Percentiles rank a stretch among this genome's conserved stretches.
These are phyloP conservation scores for Pipistrellus nathusii DNA, from an alignment of 2,797 vertebrate genomes.

Conservation along the genomic window DNA sequence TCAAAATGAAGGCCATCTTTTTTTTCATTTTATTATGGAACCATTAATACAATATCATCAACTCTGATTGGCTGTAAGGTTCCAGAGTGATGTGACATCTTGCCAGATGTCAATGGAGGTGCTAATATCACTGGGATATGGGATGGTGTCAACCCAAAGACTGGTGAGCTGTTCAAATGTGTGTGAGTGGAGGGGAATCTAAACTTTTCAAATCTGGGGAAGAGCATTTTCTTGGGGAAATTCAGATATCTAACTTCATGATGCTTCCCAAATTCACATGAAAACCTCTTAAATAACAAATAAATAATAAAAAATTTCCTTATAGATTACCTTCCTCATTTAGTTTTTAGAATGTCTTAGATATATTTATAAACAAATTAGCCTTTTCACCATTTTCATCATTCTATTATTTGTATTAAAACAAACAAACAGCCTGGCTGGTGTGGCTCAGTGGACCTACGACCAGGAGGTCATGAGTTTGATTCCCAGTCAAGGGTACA, in stretches of 20 bases:
- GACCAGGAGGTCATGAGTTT: no score
- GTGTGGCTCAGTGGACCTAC: no score
- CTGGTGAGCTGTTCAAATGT: slow-evolving; percentile 66
- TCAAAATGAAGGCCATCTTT: slow-evolving; percentile 89
- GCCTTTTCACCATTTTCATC: background rate
- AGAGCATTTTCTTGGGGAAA: background rate
- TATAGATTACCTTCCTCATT: background rate
- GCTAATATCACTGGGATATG: slow-evolving; percentile 58
- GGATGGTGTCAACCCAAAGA: slow-evolving; percentile 44
- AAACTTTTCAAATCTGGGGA: background rate
- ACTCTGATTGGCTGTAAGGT: slow-evolving; percentile 86
- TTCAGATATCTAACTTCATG: background rate
- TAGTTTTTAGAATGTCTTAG: slow-evolving; percentile 18
- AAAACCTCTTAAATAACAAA: background rate
- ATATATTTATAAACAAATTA: slow-evolving; percentile 24
- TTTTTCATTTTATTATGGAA: slow-evolving; percentile 90
- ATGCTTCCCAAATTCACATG: background rate
- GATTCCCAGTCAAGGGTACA: no score
- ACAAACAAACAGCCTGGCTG: background rate
- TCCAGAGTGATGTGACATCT: slow-evolving; percentile 79
- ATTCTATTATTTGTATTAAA: background rate
- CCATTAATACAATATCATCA: slow-evolving; percentile 88
- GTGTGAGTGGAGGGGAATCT: background rate
- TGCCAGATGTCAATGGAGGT: slow-evolving; percentile 81
- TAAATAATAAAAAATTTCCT: background rate